Conservation (phyloP, 2,888 invertebrate species). For the Pyrgus malvae region DNA sequence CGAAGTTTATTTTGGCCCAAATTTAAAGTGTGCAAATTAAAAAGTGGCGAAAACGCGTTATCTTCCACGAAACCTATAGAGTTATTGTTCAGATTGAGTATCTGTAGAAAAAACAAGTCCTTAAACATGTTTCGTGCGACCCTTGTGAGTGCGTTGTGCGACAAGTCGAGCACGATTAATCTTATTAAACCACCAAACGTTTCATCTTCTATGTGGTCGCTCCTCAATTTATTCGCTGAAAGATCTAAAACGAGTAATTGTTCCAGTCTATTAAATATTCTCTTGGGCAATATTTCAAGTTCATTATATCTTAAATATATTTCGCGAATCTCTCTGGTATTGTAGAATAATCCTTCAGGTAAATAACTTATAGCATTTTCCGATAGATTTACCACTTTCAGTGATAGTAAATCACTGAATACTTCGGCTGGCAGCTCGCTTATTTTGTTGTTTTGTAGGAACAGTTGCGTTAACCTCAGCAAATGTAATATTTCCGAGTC, state of each 20-base stretch:
- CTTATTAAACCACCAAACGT: constrained; percentile 93
- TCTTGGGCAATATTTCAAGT: constrained; percentile 90
- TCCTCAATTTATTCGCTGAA: constrained; percentile 92
- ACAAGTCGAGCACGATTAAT: constrained; percentile 92
- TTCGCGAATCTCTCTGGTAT: constrained; percentile 90
- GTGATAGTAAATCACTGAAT: constrained; percentile 88
- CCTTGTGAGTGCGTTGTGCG: constrained; percentile 90
- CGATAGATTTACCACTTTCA: constrained; percentile 92
- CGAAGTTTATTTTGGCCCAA: constrained; percentile 92
- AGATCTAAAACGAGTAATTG: constrained; percentile 93
- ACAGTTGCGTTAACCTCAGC: constrained; percentile 89
- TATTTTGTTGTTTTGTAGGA: constrained; percentile 92
- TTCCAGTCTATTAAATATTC: constrained; percentile 91
- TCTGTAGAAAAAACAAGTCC: constrained; percentile 93
- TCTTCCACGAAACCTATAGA: constrained; percentile 92
- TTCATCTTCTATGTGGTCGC: constrained; percentile 92
- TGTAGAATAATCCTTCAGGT: constrained; percentile 91
- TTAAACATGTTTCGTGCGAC: constrained; percentile 92
- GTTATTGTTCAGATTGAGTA: constrained; percentile 92
- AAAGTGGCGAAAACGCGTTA: constrained; percentile 92
- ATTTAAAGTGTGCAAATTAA: constrained; percentile 94
- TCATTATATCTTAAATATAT: constrained; percentile 93
- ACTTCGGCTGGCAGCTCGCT: constrained; percentile 89
- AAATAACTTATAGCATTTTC: constrained; percentile 91
- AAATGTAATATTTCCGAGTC: constrained; percentile 89